Evolutionary conservation across 2,888 invertebrate species (phyloP), one percentile per base, ranked within the genome.

Genomic region (Kryphioiulus occultus): DNA sequence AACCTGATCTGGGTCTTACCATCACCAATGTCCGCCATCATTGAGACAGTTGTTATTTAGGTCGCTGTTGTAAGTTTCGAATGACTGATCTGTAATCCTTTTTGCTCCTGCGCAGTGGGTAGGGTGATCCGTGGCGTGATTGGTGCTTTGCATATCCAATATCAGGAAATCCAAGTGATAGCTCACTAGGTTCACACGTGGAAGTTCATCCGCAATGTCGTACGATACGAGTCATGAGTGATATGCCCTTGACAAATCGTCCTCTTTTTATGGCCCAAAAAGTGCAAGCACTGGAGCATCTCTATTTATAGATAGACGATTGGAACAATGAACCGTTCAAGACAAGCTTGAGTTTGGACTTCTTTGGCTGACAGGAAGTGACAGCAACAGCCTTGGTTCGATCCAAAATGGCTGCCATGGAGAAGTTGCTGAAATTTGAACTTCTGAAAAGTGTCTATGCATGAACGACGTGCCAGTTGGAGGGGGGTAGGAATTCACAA

Each of bases 61-160:
- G 44, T 35, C 35, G 35, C 35, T 35, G 35, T 2, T 35, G n/a
- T n/a, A n/a, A n/a, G n/a, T n/a, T n/a, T n/a, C n/a, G n/a, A n/a
- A n/a, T n/a, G n/a, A 35, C 3, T 35, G 35, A 35, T 35, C 35
- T 35, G 35, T 35, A 35, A 35, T 35, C 35, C 35, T 35, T 2
- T 7, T 35, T 35, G n/a, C 17, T 15, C 53, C n/a, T n/a, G 3
- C 22, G 68, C 26, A 22, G n/a, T 5, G 10, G 26, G n/a, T 68
- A 26, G 26, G 68, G 22, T 68, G 68, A 68, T 68, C 68, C 68
- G 68, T 68, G 68, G 68, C 68, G 68, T 68, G 68, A 68, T 68
- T 22, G 22, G n/a, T 10, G 10, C 7, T 42, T 42, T 42, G 10
- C 59, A 68, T 68, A 68, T 68, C 68, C 0, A 4, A 68, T 68